Conservation (phyloP, 2,888 invertebrate genomes). For the Cylindroiulus punctatus region DNA sequence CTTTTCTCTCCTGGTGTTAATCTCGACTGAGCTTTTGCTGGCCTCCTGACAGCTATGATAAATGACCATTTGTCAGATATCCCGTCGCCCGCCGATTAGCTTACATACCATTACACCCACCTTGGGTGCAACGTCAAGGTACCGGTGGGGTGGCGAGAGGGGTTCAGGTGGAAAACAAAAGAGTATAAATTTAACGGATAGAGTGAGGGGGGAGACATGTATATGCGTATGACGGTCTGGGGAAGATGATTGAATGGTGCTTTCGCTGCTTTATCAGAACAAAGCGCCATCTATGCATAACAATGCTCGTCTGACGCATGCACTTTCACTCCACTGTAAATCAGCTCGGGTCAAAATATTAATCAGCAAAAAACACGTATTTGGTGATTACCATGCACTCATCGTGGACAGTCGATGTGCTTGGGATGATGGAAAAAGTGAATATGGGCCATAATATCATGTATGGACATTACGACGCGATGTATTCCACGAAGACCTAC, state of each 20-base stretch:
- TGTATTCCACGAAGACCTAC: too few species aligned
- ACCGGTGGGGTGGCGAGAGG: constrained; percentile 14
- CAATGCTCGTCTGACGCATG: neutral
- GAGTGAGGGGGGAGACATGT: neutral
- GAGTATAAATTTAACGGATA: constrained; percentile 17
- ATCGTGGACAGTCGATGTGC: neutral
- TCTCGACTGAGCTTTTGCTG: constrained; percentile 47
- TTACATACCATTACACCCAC: constrained; percentile 50
- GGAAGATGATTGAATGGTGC: constrained; percentile 31
- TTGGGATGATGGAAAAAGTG: neutral
- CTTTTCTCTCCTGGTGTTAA: constrained; percentile 40
- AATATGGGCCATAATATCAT: neutral
- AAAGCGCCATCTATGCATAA: constrained; percentile 15
- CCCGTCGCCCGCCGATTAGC: constrained; percentile 51
- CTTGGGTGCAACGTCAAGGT: constrained; percentile 43
- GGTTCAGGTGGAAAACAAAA: constrained; percentile 42
- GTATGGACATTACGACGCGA: too few species aligned
- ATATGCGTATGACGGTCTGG: constrained; percentile 35
- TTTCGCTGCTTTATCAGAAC: neutral
- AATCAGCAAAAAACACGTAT: neutral
- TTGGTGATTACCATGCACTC: neutral
- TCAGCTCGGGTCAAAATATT: neutral
- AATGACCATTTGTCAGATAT: constrained; percentile 50
- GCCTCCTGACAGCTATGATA: constrained; percentile 51
- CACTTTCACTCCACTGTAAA: neutral